These are phyloP conservation scores for Hoplostethus mediterraneus DNA, from an alignment of 2,797 vertebrate genomes.

Conservation along the genomic window DNA sequence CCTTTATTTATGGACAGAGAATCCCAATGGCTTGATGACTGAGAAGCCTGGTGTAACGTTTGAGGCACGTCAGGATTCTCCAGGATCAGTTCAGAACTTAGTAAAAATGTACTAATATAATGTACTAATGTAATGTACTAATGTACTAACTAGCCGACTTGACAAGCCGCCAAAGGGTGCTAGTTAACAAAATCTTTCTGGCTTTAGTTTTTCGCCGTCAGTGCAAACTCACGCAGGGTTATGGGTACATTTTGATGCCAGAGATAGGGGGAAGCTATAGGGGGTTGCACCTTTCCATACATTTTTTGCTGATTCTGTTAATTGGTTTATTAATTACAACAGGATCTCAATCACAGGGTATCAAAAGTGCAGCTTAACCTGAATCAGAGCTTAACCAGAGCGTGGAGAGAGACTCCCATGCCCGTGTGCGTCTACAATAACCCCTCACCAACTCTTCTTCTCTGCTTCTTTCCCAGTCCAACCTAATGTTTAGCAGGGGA, in stretches of 20 bases:
- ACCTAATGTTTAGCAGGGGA: conserved; percentile 46
- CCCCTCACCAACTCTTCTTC: conserved; percentile 18
- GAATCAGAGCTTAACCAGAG: conserved; percentile 1
- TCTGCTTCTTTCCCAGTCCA: conserved; percentile 40
- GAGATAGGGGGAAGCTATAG: too few species aligned
- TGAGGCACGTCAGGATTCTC: too few species aligned
- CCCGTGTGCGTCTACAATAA: not conserved
- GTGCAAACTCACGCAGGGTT: conserved; percentile 4
- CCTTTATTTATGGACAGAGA: too few species aligned
- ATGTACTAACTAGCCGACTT: too few species aligned
- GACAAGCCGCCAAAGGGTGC: too few species aligned
- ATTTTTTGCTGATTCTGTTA: conserved; percentile 35
- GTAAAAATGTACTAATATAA: too few species aligned
- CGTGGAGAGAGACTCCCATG: conserved; percentile 11
- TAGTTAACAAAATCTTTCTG: too few species aligned
- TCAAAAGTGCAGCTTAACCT: conserved; percentile 63
- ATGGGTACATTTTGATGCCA: conserved; percentile 34
- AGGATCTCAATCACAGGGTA: conserved; percentile 16
- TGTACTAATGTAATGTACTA: too few species aligned
- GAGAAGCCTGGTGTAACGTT: too few species aligned
- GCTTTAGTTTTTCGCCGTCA: conserved; percentile 6
- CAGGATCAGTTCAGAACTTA: too few species aligned
- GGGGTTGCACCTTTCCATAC: too few species aligned
- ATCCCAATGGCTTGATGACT: too few species aligned
- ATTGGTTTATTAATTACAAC: conserved; percentile 63